These are phyloP conservation scores for Seladonia tumulorum DNA, from an alignment of 2,888 invertebrate species.

Conservation along the genomic window DNA sequence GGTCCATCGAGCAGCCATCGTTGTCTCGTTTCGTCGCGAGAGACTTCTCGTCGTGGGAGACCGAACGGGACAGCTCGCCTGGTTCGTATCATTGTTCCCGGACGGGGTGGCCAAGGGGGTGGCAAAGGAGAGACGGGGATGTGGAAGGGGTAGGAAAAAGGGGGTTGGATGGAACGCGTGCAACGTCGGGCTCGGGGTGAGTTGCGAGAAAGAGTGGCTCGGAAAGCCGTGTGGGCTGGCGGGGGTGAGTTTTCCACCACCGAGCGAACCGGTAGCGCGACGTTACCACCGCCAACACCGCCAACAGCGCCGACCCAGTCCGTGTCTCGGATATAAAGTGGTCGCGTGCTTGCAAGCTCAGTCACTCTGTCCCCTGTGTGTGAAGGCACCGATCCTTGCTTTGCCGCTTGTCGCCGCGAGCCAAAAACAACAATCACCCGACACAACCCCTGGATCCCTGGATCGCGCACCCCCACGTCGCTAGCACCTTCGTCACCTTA, in stretches of 20 bases:
- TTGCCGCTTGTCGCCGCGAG: conserved; percentile 15
- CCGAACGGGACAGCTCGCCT: not conserved
- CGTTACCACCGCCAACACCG: conserved; percentile 53
- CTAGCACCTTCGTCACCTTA: not conserved
- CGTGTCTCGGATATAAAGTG: conserved; percentile 80
- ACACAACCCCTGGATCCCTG: not conserved
- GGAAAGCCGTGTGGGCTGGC: not conserved
- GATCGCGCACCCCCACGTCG: conserved; percentile 6
- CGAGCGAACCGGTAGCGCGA: conserved; percentile 26
- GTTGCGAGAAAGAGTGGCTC: conserved; percentile 30
- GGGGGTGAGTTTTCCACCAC: conserved; percentile 44
- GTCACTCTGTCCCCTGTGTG: conserved; percentile 75
- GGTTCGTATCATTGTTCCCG: not conserved
- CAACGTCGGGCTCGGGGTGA: not conserved
- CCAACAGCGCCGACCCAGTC: conserved; percentile 56
- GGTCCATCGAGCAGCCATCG: not conserved
- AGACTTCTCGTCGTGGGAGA: not conserved
- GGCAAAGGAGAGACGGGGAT: not conserved
- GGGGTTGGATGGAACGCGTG: conserved; percentile 34
- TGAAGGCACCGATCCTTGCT: conserved; percentile 67
- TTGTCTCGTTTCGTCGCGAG: not conserved
- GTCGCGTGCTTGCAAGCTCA: conserved; percentile 81
- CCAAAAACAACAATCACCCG: conserved; percentile 18
- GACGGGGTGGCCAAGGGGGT: not conserved
- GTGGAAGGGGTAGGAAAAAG: not conserved